Conservation (phyloP, 2,797 vertebrate species). For the Adelosebastes latens region DNA sequence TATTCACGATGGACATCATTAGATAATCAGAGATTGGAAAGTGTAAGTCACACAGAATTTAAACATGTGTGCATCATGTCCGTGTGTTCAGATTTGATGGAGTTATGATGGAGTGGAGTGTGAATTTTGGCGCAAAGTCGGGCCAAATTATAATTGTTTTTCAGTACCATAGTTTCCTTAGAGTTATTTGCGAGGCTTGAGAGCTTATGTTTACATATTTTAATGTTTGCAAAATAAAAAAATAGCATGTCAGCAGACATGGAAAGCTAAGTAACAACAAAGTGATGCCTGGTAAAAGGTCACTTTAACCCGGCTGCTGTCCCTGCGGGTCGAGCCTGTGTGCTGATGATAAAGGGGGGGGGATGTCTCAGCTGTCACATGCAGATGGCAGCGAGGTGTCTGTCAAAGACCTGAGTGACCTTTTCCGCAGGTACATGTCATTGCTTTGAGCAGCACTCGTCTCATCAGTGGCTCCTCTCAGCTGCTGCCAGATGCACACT, state of each 20-base stretch:
- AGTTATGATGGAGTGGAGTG: neutral
- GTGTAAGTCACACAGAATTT: neutral
- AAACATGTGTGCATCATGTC: neutral
- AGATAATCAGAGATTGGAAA: neutral
- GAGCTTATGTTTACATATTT: neutral
- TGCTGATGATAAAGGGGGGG: slow-evolving; percentile 4
- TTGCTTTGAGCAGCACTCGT: slow-evolving; percentile 24
- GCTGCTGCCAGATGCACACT: slow-evolving; percentile 48
- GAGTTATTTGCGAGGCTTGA: neutral
- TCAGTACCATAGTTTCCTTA: neutral
- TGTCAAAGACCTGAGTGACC: slow-evolving; percentile 25
- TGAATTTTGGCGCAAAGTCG: accelerated
- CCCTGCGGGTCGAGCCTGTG: slow-evolving; percentile 5
- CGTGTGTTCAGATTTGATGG: neutral
- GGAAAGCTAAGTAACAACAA: neutral
- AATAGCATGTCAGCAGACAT: neutral
- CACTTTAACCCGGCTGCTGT: slow-evolving; percentile 17
- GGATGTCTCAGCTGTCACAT: slow-evolving; percentile 15
- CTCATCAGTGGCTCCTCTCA: slow-evolving; percentile 40
- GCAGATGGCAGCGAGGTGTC: slow-evolving; percentile 44
- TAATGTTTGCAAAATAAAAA: neutral
- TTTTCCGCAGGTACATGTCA: slow-evolving; percentile 61
- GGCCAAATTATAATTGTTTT: neutral
- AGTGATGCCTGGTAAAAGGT: slow-evolving; percentile 47
- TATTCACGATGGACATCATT: neutral